phyloP scores from a whole-genome alignment of 2,888 invertebrate genomes.

The Willowsia nigromaculata region DNA sequence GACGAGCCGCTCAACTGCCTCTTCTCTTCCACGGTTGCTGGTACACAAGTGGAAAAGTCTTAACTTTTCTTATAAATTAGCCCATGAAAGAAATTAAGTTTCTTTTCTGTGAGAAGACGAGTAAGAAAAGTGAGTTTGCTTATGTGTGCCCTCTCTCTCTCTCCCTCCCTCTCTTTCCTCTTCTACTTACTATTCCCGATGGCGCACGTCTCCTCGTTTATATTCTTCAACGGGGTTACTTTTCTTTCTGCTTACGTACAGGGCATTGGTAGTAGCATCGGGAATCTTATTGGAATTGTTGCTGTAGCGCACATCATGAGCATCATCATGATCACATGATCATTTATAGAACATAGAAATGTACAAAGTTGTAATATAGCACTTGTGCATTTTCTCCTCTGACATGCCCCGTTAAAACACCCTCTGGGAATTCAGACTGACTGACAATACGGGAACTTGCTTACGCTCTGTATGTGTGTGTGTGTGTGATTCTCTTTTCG shows the following conservation, averaged over 20 bases:
- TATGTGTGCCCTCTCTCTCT: not conserved
- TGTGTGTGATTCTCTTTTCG: constrained; percentile 43
- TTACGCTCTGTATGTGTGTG: not conserved
- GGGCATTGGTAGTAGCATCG: not conserved
- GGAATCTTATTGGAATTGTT: constrained; percentile 46
- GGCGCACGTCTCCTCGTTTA: constrained; percentile 57
- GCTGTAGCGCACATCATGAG: constrained; percentile 14
- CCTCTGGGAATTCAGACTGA: constrained; percentile 66
- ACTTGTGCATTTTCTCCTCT: constrained; percentile 27
- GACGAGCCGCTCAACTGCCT: not conserved
- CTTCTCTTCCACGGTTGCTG: constrained; percentile 40
- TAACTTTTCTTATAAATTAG: constrained; percentile 72
- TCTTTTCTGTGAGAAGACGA: constrained; percentile 23
- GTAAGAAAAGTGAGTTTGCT: constrained; percentile 29
- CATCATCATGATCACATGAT: constrained; percentile 20
- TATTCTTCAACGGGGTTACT: constrained; percentile 51
- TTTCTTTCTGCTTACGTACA: not conserved
- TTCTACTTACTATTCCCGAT: constrained; percentile 53
- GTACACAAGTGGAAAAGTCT: constrained; percentile 59
- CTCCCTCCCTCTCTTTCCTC: not conserved
- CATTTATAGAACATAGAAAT: not conserved
- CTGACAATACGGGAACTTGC: constrained; percentile 53
- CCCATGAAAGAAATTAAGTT: constrained; percentile 71
- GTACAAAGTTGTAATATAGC: not conserved
- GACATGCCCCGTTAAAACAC: constrained; percentile 62